Conservation (phyloP, 2,113 vertebrate species). For the Ramphastos sulfuratus region DNA sequence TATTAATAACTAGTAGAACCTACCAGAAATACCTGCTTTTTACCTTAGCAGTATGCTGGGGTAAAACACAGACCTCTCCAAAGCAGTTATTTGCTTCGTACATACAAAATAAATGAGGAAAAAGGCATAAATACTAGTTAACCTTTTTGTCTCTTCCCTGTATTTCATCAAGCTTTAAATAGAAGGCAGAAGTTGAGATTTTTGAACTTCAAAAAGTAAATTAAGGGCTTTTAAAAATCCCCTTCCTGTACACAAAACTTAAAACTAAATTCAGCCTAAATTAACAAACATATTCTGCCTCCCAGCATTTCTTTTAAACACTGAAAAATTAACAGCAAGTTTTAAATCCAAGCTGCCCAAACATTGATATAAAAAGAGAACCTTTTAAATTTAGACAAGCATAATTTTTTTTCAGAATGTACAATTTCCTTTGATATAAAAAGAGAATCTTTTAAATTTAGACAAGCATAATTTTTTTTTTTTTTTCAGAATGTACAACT, state of each 20-base stretch:
- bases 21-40: not conserved
- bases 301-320: not conserved
- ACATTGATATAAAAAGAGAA: not conserved
- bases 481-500: not conserved
- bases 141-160: not conserved
- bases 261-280: not conserved
- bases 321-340: not conserved
- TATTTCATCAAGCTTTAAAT: not conserved
- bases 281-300: not conserved
- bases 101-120: not conserved
- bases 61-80: not conserved
- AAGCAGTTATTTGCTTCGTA: not conserved
- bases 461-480: not conserved
- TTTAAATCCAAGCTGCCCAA: not conserved
- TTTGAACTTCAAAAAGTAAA: not conserved
- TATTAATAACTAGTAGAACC: not conserved
- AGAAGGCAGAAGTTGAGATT: not conserved
- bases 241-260: accelerated
- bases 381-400: not conserved
- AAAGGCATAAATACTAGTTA: not conserved
- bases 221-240: accelerated
- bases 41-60: not conserved
- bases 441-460: not conserved
- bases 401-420: not conserved
- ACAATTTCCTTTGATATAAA: not conserved